Percentiles rank a stretch among this genome's conserved stretches.
phyloP scores from a whole-genome alignment of 2,888 invertebrate genomes.

The Papilio protenor region DNA sequence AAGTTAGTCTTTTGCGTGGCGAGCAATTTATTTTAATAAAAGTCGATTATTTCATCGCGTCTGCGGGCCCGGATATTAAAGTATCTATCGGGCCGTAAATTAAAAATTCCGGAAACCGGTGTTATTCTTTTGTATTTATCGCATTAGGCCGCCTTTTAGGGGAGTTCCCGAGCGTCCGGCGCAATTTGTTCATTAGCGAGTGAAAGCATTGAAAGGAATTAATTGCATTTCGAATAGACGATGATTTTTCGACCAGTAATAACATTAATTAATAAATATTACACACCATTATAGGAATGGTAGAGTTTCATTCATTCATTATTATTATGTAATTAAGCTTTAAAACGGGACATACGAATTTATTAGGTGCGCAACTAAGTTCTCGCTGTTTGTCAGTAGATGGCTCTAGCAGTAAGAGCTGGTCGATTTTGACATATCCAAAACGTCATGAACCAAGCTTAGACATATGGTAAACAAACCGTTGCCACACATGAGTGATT shows the following conservation, averaged over 20 bases:
- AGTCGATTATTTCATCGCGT: slow-evolving; percentile 33
- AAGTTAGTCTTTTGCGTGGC: slow-evolving; percentile 1
- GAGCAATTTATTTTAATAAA: slow-evolving; percentile 33
- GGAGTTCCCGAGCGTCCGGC: slow-evolving; percentile 29
- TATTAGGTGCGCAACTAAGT: no score
- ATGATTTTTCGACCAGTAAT: slow-evolving; percentile 7
- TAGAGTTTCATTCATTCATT: not conserved
- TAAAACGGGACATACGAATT: not conserved
- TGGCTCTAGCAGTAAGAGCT: no score
- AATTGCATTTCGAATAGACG: slow-evolving; percentile 14
- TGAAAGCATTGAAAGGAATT: slow-evolving; percentile 12
- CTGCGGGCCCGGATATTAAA: slow-evolving; percentile 48
- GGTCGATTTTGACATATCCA: no score
- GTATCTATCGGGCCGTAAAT: slow-evolving; percentile 50
- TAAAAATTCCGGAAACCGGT: slow-evolving; percentile 53
- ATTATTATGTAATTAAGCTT: not conserved
- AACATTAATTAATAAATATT: slow-evolving; percentile 1
- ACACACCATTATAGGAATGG: not conserved
- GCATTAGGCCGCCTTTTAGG: slow-evolving; percentile 34
- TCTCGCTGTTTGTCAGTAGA: no score
- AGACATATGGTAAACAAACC: no score
- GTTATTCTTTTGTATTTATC: slow-evolving; percentile 64
- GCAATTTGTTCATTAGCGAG: slow-evolving; percentile 34
- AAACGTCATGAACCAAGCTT: no score
- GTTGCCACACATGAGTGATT: no score